phyloP scores from a whole-genome alignment of 1,140 invertebrate genomes.

The Drosophila orosa region DNA sequence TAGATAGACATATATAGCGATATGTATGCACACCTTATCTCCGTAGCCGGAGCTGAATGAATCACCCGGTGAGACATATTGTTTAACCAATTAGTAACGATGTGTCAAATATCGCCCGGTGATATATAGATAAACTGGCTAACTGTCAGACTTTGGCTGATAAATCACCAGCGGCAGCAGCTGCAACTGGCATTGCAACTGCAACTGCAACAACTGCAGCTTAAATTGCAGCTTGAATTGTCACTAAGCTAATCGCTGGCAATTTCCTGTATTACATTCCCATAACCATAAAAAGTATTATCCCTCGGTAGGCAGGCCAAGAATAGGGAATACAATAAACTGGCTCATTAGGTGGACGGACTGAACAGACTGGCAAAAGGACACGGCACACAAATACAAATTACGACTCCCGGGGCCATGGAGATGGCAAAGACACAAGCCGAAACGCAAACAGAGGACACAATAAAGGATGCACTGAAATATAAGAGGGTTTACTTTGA shows the following conservation, averaged over 20 bases:
- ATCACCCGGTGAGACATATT: slow-evolving; percentile 66
- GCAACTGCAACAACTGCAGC: slow-evolving; percentile 41
- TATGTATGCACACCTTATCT: slow-evolving; percentile 18
- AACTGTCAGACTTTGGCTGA: slow-evolving; percentile 52
- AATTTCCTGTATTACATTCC: slow-evolving; percentile 58
- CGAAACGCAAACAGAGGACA: slow-evolving; percentile 42
- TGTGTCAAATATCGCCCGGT: slow-evolving; percentile 67
- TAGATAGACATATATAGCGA: not conserved
- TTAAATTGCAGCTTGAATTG: slow-evolving; percentile 46
- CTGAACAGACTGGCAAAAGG: slow-evolving; percentile 18
- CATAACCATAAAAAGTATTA: slow-evolving; percentile 55
- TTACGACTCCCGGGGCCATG: slow-evolving; percentile 53
- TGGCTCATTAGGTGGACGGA: slow-evolving; percentile 42
- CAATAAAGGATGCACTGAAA: slow-evolving; percentile 35
- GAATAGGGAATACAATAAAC: slow-evolving; percentile 41
- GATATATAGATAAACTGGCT: slow-evolving; percentile 49
- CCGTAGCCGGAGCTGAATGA: slow-evolving; percentile 28
- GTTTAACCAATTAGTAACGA: slow-evolving; percentile 76
- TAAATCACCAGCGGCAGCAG: slow-evolving; percentile 55
- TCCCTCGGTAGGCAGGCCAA: slow-evolving; percentile 6
- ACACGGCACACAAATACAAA: slow-evolving; percentile 55
- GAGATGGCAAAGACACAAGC: slow-evolving; percentile 43
- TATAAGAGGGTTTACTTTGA: not conserved
- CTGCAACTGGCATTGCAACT: slow-evolving; percentile 45
- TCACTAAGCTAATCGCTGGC: slow-evolving; percentile 58